A percentile compares a stretch with the other conserved stretches of the same genome.
phyloP scores from a whole-genome alignment of 2,113 vertebrate species.

The Cacatua alba region DNA sequence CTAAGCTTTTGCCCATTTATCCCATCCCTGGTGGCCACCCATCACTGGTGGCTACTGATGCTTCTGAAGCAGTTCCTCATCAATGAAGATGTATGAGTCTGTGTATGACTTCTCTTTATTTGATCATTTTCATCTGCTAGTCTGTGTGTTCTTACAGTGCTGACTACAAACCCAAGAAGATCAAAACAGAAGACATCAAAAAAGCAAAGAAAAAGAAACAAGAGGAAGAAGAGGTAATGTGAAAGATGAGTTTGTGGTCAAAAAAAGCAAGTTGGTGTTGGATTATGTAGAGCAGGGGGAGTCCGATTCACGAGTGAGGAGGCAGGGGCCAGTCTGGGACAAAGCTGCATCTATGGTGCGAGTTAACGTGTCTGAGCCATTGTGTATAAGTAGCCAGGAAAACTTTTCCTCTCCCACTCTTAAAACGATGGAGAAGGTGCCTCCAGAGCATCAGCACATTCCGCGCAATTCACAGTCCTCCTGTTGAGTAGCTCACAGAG shows the following conservation, averaged over 20 bases:
- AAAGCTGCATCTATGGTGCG: background rate
- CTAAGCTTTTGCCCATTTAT: background rate
- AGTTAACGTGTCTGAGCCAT: background rate
- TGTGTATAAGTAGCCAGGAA: background rate
- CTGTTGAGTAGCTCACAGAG: background rate
- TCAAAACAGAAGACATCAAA: conserved; percentile 91
- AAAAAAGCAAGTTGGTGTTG: background rate
- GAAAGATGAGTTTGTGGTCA: background rate
- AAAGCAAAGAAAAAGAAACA: conserved; percentile 93
- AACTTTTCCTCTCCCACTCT: background rate
- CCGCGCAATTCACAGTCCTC: background rate
- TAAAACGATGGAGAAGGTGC: background rate
- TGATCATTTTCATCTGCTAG: background rate
- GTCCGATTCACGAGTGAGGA: background rate
- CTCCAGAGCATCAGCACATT: background rate
- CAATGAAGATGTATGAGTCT: background rate
- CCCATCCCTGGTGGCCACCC: background rate
- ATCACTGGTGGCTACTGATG: background rate
- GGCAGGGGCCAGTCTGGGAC: background rate
- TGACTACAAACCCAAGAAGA: conserved; percentile 93
- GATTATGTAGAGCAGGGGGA: background rate
- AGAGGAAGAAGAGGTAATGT: conserved; percentile 83
- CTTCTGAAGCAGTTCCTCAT: background rate
- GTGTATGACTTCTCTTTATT: background rate
- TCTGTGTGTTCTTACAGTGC: conserved; percentile 73